These are phyloP conservation scores for Lithodes maja DNA, from an alignment of 2,888 invertebrate species.

Conservation along the genomic window DNA sequence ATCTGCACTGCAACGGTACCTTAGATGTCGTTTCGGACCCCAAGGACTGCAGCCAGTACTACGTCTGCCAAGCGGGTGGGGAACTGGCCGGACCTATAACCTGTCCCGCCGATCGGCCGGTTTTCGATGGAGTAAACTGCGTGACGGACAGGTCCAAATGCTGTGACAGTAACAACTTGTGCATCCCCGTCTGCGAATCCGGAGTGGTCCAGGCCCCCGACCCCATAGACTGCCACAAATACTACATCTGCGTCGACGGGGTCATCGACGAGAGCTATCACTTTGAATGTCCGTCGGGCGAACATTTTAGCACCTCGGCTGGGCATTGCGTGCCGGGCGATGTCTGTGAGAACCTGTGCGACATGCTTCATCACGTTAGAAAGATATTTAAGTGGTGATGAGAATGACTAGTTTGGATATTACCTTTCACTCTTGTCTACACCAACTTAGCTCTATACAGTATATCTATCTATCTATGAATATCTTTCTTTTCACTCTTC, in stretches of 20 bases:
- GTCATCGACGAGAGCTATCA: not conserved
- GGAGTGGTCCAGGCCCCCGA: slow-evolving; percentile 65
- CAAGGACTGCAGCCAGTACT: not conserved
- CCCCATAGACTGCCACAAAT: slow-evolving; percentile 73
- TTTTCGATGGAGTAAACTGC: not conserved
- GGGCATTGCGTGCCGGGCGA: not conserved
- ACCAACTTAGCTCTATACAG: too few relatives aligned
- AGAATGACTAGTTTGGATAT: too few relatives aligned
- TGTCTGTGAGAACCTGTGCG: not conserved
- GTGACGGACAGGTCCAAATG: not conserved
- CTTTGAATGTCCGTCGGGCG: not conserved
- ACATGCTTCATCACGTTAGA: not conserved
- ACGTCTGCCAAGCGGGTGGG: not conserved
- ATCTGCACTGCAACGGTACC: not conserved
- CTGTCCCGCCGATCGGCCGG: not conserved
- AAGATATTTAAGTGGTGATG: too few relatives aligned
- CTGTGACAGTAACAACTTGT: not conserved
- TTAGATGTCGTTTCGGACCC: not conserved
- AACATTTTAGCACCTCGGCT: not conserved
- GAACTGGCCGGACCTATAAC: not conserved
- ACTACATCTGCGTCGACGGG: slow-evolving; percentile 73
- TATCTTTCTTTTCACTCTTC: too few relatives aligned
- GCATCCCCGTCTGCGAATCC: not conserved
- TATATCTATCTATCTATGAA: too few relatives aligned
- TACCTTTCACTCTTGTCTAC: too few relatives aligned